These are phyloP conservation scores for Epirrhoe tristata DNA, from an alignment of 2,888 invertebrate genomes.

Conservation along the genomic window DNA sequence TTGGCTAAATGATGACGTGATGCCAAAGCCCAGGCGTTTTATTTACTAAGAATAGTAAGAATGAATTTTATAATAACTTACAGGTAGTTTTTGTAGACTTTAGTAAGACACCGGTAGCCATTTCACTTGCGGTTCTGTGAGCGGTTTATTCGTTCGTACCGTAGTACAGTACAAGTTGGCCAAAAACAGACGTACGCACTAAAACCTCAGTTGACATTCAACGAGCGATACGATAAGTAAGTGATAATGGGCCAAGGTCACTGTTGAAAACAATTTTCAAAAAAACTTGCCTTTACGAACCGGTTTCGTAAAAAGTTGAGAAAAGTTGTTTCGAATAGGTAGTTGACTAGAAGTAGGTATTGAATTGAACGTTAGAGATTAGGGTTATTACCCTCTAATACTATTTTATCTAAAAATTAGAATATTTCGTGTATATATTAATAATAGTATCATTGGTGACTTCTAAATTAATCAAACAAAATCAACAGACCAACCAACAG, in stretches of 20 bases:
- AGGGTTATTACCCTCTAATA: neutral
- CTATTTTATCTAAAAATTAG: neutral
- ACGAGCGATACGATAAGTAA: slow-evolving; percentile 59
- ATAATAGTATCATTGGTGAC: no score
- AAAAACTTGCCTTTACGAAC: slow-evolving; percentile 40
- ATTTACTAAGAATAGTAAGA: no score
- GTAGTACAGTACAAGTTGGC: slow-evolving; percentile 6
- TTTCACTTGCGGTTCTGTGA: slow-evolving; percentile 39
- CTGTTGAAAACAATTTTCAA: slow-evolving; percentile 37
- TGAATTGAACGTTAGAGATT: neutral
- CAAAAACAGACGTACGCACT: slow-evolving; percentile 46
- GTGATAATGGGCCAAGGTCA: slow-evolving; percentile 69
- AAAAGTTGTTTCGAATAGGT: neutral
- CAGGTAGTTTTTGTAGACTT: slow-evolving; percentile 66
- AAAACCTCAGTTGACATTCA: slow-evolving; percentile 56
- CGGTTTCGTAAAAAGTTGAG: neutral
- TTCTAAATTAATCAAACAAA: no score
- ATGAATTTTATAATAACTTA: no score
- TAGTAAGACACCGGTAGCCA: slow-evolving; percentile 66
- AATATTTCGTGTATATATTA: no score
- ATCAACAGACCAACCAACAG: no score
- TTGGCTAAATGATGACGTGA: no score
- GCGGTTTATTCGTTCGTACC: neutral
- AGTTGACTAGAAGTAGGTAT: neutral
- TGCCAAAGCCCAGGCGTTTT: no score